Percentiles rank a stretch among this genome's conserved stretches.
These are phyloP conservation scores for Brienomyrus longianalis DNA, from an alignment of 2,113 vertebrate genomes.

Conservation along the genomic window DNA sequence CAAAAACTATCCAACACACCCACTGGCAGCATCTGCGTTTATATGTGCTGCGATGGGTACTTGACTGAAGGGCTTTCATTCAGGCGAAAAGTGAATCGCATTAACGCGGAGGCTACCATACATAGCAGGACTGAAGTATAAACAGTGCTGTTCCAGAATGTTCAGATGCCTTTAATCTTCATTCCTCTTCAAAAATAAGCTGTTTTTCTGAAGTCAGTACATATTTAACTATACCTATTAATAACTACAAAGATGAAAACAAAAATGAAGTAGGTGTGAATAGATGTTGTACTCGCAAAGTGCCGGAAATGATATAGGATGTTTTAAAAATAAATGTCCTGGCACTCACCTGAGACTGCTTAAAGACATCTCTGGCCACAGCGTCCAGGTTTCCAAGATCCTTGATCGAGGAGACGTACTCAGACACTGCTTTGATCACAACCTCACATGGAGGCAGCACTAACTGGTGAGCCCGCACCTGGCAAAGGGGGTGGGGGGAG, in stretches of 20 bases:
- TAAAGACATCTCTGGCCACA: conserved; percentile 86
- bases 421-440: conserved; percentile 86
- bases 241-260: background rate
- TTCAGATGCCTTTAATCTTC: background rate
- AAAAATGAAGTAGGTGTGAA: background rate
- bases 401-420: conserved; percentile 81
- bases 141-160: background rate
- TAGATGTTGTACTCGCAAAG: background rate
- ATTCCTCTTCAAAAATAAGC: background rate
- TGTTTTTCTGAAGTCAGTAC: background rate
- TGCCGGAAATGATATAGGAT: background rate
- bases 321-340: background rate
- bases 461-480: conserved; percentile 85
- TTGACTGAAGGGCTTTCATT: background rate
- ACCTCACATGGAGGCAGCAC: conserved; percentile 87
- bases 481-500: background rate
- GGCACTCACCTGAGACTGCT: conserved; percentile 77
- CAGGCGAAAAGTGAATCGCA: background rate
- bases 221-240: background rate
- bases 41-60: background rate
- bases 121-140: background rate
- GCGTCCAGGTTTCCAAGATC: conserved; percentile 76
- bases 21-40: background rate
- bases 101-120: background rate
- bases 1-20: background rate